Evolutionary conservation across 2,113 vertebrate genomes (phyloP).

Genomic region (Odontophorus gujanensis): DNA sequence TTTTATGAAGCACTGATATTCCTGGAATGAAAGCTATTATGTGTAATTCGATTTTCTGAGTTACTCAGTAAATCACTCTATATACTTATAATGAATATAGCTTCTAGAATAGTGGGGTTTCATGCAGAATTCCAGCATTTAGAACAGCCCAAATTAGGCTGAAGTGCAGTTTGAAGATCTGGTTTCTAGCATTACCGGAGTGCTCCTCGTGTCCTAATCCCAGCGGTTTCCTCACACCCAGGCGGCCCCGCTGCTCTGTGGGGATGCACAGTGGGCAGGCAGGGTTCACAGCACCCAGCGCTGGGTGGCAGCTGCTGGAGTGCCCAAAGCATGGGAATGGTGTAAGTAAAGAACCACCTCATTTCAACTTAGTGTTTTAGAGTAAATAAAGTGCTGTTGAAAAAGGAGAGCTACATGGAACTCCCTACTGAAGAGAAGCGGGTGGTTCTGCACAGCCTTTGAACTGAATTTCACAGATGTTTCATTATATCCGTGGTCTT

Average conservation of each 20-base stretch:
- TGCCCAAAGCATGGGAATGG: background rate
- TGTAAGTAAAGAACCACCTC: background rate
- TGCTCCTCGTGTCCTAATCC: no score
- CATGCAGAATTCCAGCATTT: background rate
- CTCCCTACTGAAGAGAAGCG: background rate
- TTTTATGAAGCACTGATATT: background rate
- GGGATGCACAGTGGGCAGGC: background rate
- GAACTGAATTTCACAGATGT: background rate
- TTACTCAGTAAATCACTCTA: background rate
- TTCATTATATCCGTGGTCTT: background rate
- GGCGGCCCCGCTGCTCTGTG: background rate
- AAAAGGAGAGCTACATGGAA: background rate
- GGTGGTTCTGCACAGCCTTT: background rate
- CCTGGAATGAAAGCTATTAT: background rate
- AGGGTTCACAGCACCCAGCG: background rate
- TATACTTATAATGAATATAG: background rate
- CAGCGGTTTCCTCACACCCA: background rate
- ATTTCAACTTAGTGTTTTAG: background rate
- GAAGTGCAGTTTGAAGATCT: background rate
- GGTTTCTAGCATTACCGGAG: background rate
- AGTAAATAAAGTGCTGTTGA: background rate
- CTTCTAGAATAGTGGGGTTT: background rate
- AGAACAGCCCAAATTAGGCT: background rate
- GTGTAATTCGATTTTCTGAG: background rate
- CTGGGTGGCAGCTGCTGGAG: background rate